Evolutionary conservation across 2,113 vertebrate genomes (phyloP), one percentile per base, ranked within the genome.

Genomic region (Labeo rohita): DNA sequence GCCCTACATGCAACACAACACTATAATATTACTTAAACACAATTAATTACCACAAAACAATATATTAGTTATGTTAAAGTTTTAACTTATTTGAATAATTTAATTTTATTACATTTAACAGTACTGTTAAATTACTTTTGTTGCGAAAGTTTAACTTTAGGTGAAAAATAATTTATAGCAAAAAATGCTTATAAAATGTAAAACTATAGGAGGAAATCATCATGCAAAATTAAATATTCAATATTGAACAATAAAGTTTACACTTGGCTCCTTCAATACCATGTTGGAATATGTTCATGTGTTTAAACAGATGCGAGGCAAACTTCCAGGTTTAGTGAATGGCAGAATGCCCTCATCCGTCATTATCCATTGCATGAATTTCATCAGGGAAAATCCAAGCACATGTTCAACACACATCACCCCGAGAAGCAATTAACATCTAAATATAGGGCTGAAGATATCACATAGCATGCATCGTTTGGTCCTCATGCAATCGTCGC

Each of bases 361-460:
- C 68, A 72, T 12, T 47, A 73, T 73, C 70, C 43, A 49, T 3
- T 49, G 70, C 70, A 73, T 73, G 18, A 45, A n/a, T 21, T 49
- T 74, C 45, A 49, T 75, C 73, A 50, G 1, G 73, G n/a, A 15
- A 50, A 75, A 75, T 75, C 45, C 73, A 49, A 23, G 73, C 73
- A 75, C 13, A 23, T 15, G 72, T 15, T 49, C 45, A 0, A 28
- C 39, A 72, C 68, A 0, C 39, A 47, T 75, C n/a, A 75, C 18
- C 39, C 70, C 43, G 70, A 73, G 70, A 45, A 45, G 45, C 45
- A 15, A 50, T 50, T 23, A 15, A 4, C 45, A 75, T 75, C n/a
- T 11, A 28, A 50, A 75, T 21, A n/a, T 28, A 50, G 1, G 45
- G 72, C 72, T 74, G 49, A 74, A 49, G 45, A 75, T 49, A 6